These are phyloP conservation scores for Bombus superbus DNA, from an alignment of 1,140 invertebrate genomes.

Conservation along the genomic window DNA sequence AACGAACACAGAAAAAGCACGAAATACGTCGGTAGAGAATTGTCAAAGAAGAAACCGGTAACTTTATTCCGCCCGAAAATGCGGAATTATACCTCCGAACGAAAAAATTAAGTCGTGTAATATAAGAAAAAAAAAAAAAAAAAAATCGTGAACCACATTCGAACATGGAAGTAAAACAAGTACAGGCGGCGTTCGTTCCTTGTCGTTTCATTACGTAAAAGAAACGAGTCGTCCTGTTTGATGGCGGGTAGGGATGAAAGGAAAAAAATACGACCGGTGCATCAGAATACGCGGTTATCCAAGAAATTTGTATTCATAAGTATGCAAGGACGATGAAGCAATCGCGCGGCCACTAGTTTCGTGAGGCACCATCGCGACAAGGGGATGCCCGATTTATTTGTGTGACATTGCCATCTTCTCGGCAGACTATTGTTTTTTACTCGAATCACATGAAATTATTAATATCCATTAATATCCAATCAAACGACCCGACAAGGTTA, in stretches of 20 bases:
- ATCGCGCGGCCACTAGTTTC: neutral
- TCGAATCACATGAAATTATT: constrained; percentile 38
- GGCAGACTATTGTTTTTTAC: constrained; percentile 8
- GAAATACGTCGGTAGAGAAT: neutral
- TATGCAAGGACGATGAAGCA: constrained; percentile 21
- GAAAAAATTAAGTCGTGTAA: neutral
- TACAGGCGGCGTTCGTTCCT: constrained; percentile 1
- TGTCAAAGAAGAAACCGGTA: neutral
- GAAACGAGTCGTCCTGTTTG: neutral
- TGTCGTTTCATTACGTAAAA: constrained; percentile 7
- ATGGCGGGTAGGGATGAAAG: neutral
- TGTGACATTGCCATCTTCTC: neutral
- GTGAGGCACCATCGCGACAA: neutral
- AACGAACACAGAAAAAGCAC: neutral
- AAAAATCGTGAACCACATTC: neutral
- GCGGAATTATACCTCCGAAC: fast-evolving
- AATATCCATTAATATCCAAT: constrained; percentile 52
- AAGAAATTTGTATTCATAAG: constrained; percentile 28
- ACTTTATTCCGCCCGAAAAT: neutral
- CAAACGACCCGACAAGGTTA: constrained; percentile 50
- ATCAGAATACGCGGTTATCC: neutral
- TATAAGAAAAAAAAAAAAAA: neutral
- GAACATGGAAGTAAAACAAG: neutral
- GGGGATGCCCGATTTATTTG: neutral
- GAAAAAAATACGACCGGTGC: neutral